A percentile compares a stretch with the other conserved stretches of the same genome.
phyloP scores from a whole-genome alignment of 2,797 vertebrate genomes.

The Halcyon leucocephala region DNA sequence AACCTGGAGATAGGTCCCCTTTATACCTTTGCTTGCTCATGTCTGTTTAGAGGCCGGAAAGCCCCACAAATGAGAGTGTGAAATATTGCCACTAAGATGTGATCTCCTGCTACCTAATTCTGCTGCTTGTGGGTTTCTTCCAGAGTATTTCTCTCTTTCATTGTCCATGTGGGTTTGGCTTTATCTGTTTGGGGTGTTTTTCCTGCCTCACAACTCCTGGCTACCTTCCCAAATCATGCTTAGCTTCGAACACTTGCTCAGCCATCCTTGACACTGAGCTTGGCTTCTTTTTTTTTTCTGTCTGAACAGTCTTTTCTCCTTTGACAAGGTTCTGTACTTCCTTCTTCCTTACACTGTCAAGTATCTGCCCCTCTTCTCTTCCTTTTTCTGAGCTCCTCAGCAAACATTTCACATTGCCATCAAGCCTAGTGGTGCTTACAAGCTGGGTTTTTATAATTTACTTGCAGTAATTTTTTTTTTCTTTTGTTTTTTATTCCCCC shows the following conservation, averaged over 20 bases:
- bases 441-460: neutral
- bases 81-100: neutral
- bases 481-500: no score
- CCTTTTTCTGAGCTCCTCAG: neutral
- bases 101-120: neutral
- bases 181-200: neutral
- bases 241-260: conserved; percentile 25
- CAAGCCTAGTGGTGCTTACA: neutral
- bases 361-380: neutral
- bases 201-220: neutral
- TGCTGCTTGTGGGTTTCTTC: neutral
- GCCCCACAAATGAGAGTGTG: neutral
- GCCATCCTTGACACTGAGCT: neutral
- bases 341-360: neutral
- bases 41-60: neutral
- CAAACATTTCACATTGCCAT: neutral
- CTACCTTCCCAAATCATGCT: neutral
- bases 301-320: neutral
- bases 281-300: neutral
- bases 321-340: conserved; percentile 3
- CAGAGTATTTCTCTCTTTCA: neutral
- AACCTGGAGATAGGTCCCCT: neutral
- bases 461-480: neutral
- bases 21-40: fast-evolving
- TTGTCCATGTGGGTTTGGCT: neutral